Evolutionary conservation across 1,140 invertebrate species (phyloP).

Genomic region (Drosophila paulistorum): DNA sequence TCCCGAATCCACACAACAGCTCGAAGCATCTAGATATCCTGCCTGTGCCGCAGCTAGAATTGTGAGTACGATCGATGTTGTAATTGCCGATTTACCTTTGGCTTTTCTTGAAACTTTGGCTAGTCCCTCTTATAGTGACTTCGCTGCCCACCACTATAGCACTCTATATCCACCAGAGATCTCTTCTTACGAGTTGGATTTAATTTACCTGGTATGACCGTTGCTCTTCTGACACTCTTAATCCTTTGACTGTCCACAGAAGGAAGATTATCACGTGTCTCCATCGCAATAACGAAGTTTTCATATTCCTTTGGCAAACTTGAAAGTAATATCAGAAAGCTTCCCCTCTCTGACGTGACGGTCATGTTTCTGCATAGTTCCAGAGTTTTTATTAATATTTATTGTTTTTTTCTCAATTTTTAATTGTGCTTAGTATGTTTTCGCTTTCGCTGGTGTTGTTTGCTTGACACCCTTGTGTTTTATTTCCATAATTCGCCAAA

Average conservation of each 20-base stretch:
- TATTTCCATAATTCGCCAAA: too few species aligned
- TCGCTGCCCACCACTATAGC: neutral
- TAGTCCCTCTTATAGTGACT: neutral
- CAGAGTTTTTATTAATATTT: too few species aligned
- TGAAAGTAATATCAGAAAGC: too few species aligned
- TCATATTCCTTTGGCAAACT: neutral
- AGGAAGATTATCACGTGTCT: neutral
- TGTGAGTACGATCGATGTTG: neutral
- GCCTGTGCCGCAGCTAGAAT: neutral
- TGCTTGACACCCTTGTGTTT: too few species aligned
- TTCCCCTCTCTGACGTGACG: too few species aligned
- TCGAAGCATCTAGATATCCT: neutral
- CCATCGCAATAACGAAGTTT: neutral
- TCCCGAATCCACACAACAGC: too few species aligned
- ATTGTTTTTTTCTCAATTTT: too few species aligned
- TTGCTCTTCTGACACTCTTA: neutral
- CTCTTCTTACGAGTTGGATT: neutral
- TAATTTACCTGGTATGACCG: neutral
- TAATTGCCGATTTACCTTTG: neutral
- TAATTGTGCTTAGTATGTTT: too few species aligned
- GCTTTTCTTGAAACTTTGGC: neutral
- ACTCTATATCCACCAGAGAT: neutral
- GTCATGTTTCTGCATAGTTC: too few species aligned
- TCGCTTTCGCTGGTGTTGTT: too few species aligned
- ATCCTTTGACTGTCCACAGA: neutral